Evolutionary conservation across 2,797 vertebrate species (phyloP), one percentile per base, ranked within the genome.

Genomic region (Amblyopsis hoosieri): DNA sequence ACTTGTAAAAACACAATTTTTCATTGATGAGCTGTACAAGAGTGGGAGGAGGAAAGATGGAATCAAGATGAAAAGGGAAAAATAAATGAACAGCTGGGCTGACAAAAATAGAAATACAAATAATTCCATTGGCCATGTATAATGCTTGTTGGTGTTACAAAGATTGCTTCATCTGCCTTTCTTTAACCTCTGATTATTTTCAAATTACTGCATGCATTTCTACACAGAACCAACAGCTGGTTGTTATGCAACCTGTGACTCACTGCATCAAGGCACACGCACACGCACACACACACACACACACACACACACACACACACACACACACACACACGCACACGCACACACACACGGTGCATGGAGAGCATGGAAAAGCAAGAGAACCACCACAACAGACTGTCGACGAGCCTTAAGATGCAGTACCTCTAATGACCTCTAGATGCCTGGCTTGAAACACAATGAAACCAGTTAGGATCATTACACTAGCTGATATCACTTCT

Each of bases 1-100:
- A 92, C 89, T 91, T 93, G 91, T 87, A 82, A 85, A 91, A 93
- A 93, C 91, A 91, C 66, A 0, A 79, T 91, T 89, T 89, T 86
- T 90, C 87, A 90, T 88, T 53, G 47, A 42, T 57, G 59, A 71
- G 69, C 80, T 76, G 69, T 65, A n/a, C 70, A 55, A 77, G 74
- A 84, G 83, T 45, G 67, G 57, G 69, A 69, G 52, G 62, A 65
- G 65, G 57, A 46, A 54, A 52, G 57, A 45, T 31, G 12, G 62
- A 64, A 58, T 77, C 54, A 52, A 58, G 55, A 69, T 60, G 66
- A 72, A 69, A 57, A 54, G 60, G 58, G n/a, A n/a, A 47, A 58
- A 57, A 12, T 65, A 63, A 81, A 77, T 69, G 57, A 74, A 66
- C 56, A 69, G 45, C 73, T 66, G 15, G 62, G 72, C 48, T 51